Evolutionary conservation across 2,797 vertebrate genomes (phyloP), one percentile per base, ranked within the genome.

Genomic region (Avahi laniger): DNA sequence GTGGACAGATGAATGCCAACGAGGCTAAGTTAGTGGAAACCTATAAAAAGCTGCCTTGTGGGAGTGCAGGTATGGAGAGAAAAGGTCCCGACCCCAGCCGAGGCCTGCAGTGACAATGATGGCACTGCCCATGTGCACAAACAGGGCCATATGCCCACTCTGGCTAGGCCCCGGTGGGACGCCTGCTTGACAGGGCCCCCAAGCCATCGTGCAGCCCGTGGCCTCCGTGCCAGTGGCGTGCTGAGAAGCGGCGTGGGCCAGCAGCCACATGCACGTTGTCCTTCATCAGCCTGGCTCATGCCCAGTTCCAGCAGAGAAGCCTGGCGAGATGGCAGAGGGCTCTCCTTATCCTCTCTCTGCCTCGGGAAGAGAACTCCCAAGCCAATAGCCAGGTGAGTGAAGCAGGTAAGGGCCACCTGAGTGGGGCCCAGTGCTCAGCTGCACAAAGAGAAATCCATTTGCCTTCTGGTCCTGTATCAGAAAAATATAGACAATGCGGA

Each of bases 241-340:
- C 82, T 35, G 20, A 67, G 41, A 65, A 28, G 54, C 0, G 0
- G 26, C 5, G 18, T 2, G 33, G 26, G n/a, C 11, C 5, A 0
- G 24, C 30, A 84, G n/a, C n/a, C 48, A 41, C 0, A 12, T 3
- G 33, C 8, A 46, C 0, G 0, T 12, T 24, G n/a, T 15, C 41
- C 35, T 85, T 79, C 22, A 11, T 38, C 79, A 81, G 61, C 52
- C 50, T 24, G 17, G 12, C 41, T 79, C 50, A 3, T 0, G 6
- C 17, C 8, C 61, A 54, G 28, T 8, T 54, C 52, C 8, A 33
- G 63, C 50, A 30, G 41, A 80, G 59, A 46, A 22, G 13, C 17
- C 52, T 1, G 1, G 35, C 1, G 3, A 48, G 35, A 50, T 20
- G 43, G 2, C 33, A 28, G 38, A n/a, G 26, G 41, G 5, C 6